Evolutionary conservation across 2,113 vertebrate genomes (phyloP), one percentile per base, ranked within the genome.

Genomic region (Choloepus hoffmanni): DNA sequence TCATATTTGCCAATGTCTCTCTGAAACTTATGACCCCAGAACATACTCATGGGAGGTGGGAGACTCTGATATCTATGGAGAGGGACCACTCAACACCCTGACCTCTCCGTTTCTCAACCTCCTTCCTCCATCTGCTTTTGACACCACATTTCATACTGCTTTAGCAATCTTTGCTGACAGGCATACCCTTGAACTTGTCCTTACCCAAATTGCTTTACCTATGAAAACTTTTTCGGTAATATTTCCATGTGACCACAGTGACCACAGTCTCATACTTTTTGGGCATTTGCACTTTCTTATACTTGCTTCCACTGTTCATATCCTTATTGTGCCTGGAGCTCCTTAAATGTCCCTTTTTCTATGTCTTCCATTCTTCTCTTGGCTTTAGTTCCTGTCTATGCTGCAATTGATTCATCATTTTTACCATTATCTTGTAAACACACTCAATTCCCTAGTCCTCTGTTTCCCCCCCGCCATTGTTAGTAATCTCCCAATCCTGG

Each of bases 401-500:
- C 33, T 78, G 63, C n/a, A 58, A 84, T 3, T 16, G 58, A 74
- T 58, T 36, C 28, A 48, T 50, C 72, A 68, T 50, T 30, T 74
- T 79, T 73, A 63, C 79, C 74, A 74, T 14, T 40, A 28, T 81
- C 60, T 88, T 50, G 33, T 48, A 50, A 87, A 84, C 50, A 93
- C 43, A 65, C 21, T 79, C 53, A 77, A 58, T 24, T 50, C 60
- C 55, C 81, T 0, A 45, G 77, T 60, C 77, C 48, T 96, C 53
- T 83, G 62, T 63, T 86, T 93, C 28, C 67, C 67, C 26, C 73
- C 45, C 82, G 18, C 60, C 53, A 33, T 89, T 90, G 36, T 79
- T 62, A 92, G n/a, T 55, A 89, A 92, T 62, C 43, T 92, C 36
- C 81, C n/a, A 76, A 91, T 30, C 63, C 28, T 50, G 60, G 48